A percentile compares a stretch with the other conserved stretches of the same genome.
These are phyloP conservation scores for Meloe dianella DNA, from an alignment of 2,888 invertebrate genomes.

Conservation along the genomic window DNA sequence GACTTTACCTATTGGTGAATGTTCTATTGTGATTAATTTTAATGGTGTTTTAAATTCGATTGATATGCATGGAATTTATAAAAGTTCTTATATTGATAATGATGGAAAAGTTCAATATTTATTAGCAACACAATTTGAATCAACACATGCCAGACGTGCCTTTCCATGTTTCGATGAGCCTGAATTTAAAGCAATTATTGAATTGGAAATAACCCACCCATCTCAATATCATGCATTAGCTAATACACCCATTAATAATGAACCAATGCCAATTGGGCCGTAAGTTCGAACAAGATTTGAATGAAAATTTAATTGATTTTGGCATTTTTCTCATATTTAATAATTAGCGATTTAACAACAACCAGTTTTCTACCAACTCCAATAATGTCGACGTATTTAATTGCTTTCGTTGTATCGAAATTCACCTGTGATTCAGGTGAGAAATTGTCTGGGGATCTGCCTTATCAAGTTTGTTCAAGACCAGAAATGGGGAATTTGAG, in stretches of 20 bases:
- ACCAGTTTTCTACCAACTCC: conserved; percentile 53
- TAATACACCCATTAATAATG: conserved; percentile 29
- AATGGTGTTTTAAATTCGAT: conserved; percentile 50
- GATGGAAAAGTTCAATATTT: conserved; percentile 46
- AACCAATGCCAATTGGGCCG: background rate
- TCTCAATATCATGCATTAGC: conserved; percentile 38
- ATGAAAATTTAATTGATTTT: no score
- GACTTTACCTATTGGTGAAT: conserved; percentile 22
- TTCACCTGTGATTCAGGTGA: conserved; percentile 59
- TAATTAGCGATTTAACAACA: background rate
- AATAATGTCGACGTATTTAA: conserved; percentile 83
- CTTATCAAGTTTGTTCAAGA: conserved; percentile 42
- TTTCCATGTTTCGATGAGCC: conserved; percentile 83
- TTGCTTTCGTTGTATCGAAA: conserved; percentile 84
- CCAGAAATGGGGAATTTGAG: conserved; percentile 28
- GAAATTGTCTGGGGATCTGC: conserved; percentile 24
- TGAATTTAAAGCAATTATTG: conserved; percentile 55
- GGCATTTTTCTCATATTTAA: no score
- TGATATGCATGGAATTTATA: conserved; percentile 61
- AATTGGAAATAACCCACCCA: conserved; percentile 57
- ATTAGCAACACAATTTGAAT: conserved; percentile 74
- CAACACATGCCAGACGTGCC: conserved; percentile 70
- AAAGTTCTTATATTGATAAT: conserved; percentile 57
- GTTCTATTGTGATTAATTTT: conserved; percentile 37
- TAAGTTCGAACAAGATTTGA: background rate